A percentile compares a stretch with the other conserved stretches of the same genome.
Conservation (phyloP, 2,797 vertebrate genomes). For the Manis pentadactyla region DNA sequence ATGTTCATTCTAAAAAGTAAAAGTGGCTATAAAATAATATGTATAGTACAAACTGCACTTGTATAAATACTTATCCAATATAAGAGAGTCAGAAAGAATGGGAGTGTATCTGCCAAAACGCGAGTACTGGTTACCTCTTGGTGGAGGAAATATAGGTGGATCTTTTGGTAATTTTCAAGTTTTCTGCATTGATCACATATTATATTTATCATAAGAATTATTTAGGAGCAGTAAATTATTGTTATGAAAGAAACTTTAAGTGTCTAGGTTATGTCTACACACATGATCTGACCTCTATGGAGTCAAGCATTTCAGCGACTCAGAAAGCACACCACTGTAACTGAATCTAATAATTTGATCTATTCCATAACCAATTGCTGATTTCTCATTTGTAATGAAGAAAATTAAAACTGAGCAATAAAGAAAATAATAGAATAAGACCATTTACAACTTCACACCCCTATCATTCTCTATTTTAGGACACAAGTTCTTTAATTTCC, state of each 20-base stretch:
- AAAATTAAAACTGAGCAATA: constrained; percentile 6
- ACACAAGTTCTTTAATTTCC: neutral
- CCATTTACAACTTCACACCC: neutral
- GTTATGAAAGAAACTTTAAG: neutral
- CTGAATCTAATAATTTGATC: neutral
- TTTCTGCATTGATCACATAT: neutral
- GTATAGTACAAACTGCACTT: neutral
- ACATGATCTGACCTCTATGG: neutral
- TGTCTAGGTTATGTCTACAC: neutral
- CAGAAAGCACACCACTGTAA: neutral
- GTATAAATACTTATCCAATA: neutral
- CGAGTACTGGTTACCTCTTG: neutral
- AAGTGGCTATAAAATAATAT: neutral
- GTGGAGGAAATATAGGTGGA: neutral
- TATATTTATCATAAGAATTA: neutral
- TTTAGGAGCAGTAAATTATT: neutral
- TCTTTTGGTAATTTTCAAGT: neutral
- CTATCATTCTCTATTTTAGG: neutral
- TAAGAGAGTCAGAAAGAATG: neutral
- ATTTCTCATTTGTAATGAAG: neutral
- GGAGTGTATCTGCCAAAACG: neutral
- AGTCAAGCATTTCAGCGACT: neutral
- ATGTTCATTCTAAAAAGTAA: neutral
- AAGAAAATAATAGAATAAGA: neutral
- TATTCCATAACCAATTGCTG: neutral